Percentiles rank a stretch among this genome's conserved stretches.
phyloP scores from a whole-genome alignment of 2,888 invertebrate species.

The Metellina segmentata region DNA sequence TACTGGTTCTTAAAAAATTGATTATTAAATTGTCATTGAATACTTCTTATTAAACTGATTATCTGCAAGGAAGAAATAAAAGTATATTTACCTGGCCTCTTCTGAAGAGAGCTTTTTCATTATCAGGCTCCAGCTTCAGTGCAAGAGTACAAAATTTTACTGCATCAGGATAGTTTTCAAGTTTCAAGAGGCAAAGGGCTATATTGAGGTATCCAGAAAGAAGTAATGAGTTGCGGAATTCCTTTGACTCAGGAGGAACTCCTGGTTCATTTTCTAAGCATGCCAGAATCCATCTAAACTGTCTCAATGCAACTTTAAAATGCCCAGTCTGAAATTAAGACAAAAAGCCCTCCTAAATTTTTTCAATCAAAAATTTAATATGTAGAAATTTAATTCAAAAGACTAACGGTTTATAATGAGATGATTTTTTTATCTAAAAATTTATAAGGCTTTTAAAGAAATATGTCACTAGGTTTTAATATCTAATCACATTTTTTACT shows the following conservation, averaged over 20 bases:
- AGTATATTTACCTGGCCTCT: slow-evolving; percentile 86
- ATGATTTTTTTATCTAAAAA: no score
- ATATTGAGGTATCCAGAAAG: slow-evolving; percentile 90
- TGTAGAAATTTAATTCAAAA: no score
- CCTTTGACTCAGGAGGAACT: slow-evolving; percentile 80
- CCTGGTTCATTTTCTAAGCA: slow-evolving; percentile 85
- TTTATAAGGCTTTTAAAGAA: no score
- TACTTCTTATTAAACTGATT: neutral
- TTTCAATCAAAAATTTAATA: no score
- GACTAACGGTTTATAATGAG: no score
- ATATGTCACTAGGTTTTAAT: no score
- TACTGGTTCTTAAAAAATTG: slow-evolving; percentile 10
- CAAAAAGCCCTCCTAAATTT: no score
- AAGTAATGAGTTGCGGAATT: slow-evolving; percentile 84
- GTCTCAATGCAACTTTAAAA: slow-evolving; percentile 89
- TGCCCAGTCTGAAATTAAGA: slow-evolving; percentile 83
- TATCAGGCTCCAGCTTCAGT: slow-evolving; percentile 87
- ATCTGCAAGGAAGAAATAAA: neutral
- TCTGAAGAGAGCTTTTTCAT: slow-evolving; percentile 95
- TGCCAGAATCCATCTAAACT: slow-evolving; percentile 90
- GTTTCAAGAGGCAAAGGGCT: slow-evolving; percentile 90
- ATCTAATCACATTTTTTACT: no score
- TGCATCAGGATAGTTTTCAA: slow-evolving; percentile 86
- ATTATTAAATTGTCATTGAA: slow-evolving; percentile 13
- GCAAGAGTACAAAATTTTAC: slow-evolving; percentile 89